Percentiles rank a stretch among this genome's conserved stretches.
phyloP scores from a whole-genome alignment of 2,797 vertebrate genomes.

The Hozukius guyotensis region DNA sequence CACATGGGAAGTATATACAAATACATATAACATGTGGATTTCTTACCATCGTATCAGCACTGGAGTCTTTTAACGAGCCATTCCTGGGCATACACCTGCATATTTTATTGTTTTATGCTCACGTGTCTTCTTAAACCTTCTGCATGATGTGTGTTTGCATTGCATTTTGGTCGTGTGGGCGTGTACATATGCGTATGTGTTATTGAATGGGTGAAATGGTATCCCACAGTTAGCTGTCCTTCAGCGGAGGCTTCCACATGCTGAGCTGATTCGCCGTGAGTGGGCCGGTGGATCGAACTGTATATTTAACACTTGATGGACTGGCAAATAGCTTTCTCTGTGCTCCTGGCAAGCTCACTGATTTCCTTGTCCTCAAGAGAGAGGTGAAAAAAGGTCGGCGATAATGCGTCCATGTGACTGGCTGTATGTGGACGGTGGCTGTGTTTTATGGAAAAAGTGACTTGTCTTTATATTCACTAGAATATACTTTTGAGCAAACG shows the following conservation, averaged over 20 bases:
- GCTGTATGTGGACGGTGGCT: not conserved
- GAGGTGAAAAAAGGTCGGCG: conserved; percentile 13
- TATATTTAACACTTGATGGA: conserved; percentile 59
- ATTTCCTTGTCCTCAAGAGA: conserved; percentile 25
- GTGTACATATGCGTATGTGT: not conserved
- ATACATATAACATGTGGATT: not conserved
- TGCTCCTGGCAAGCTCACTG: conserved; percentile 38
- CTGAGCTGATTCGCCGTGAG: conserved; percentile 40
- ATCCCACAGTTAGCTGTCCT: conserved; percentile 10
- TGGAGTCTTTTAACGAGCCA: not conserved
- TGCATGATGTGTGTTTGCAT: not conserved
- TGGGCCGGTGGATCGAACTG: conserved; percentile 45
- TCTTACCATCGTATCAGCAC: not conserved
- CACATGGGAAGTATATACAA: not conserved
- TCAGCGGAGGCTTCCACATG: conserved; percentile 12
- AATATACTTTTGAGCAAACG: not conserved
- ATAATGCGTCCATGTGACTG: not conserved
- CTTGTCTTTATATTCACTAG: not conserved
- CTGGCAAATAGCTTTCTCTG: conserved; percentile 45
- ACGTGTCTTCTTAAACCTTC: not conserved
- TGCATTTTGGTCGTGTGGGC: not conserved
- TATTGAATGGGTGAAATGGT: not conserved
- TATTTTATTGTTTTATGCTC: not conserved
- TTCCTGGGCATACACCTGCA: not conserved
- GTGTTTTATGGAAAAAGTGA: not conserved